A percentile compares a stretch with the other conserved stretches of the same genome.
These are phyloP conservation scores for Sinotaia quadrata DNA, from an alignment of 2,888 invertebrate species.

Conservation along the genomic window DNA sequence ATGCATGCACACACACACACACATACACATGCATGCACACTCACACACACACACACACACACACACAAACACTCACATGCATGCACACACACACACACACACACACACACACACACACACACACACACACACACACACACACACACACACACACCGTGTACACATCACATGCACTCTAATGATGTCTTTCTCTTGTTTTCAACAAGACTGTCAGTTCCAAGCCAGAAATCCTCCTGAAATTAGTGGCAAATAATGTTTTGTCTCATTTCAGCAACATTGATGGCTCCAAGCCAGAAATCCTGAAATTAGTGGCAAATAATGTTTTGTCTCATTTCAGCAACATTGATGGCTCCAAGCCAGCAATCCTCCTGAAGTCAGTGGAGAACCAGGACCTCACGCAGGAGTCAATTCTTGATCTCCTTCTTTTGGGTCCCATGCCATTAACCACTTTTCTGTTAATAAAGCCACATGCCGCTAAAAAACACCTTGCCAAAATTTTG, in stretches of 20 bases:
- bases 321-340: background rate
- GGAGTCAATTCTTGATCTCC: constrained; percentile 54
- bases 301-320: too few relatives aligned
- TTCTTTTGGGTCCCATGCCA: constrained; percentile 58
- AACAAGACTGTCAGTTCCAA: too few relatives aligned
- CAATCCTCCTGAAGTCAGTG: constrained; percentile 4
- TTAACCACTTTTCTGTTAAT: constrained; percentile 61
- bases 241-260: too few relatives aligned
- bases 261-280: too few relatives aligned
- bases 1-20: constrained; percentile 6
- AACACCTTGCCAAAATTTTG: constrained; percentile 59
- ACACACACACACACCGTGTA: background rate
- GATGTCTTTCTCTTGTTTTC: too few relatives aligned
- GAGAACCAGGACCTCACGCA: constrained; percentile 22
- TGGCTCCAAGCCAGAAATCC: too few relatives aligned
- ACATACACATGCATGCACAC: too few relatives aligned
- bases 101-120: constrained; percentile 1
- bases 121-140: background rate
- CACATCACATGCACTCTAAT: too few relatives aligned
- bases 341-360: background rate
- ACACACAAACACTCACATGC: background rate
- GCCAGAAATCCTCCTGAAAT: too few relatives aligned
- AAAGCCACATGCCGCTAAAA: constrained; percentile 60
- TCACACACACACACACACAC: background rate
- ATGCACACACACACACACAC: background rate